A percentile compares a stretch with the other conserved stretches of the same genome.
phyloP scores from a whole-genome alignment of 2,888 invertebrate genomes.

The Gari tellinella region DNA sequence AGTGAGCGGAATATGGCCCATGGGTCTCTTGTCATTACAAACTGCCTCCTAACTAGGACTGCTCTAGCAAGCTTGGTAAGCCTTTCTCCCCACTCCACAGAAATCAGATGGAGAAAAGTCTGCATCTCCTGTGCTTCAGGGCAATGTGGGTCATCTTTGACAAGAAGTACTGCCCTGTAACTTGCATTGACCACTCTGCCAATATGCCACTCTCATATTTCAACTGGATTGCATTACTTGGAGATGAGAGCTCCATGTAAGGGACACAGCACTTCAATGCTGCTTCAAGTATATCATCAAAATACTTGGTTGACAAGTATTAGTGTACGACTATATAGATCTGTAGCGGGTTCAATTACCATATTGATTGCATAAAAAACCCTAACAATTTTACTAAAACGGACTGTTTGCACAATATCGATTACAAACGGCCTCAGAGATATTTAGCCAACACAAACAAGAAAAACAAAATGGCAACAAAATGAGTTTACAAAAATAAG shows the following conservation, averaged over 20 bases:
- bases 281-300: conserved; percentile 34
- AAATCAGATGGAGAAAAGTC: conserved; percentile 11
- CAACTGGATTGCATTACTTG: conserved; percentile 24
- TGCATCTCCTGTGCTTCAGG: conserved; percentile 15
- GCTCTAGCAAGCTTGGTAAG: conserved; percentile 16
- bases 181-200: conserved; percentile 9
- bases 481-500: too few relatives aligned
- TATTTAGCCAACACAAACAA: too few relatives aligned
- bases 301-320: conserved; percentile 26
- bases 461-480: too few relatives aligned
- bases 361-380: too few relatives aligned
- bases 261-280: conserved; percentile 23
- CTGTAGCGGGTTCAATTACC: too few relatives aligned
- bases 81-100: conserved; percentile 25
- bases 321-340: too few relatives aligned
- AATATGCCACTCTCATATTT: conserved; percentile 20
- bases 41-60: conserved; percentile 19
- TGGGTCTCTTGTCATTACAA: too few relatives aligned
- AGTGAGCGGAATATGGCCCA: too few relatives aligned
- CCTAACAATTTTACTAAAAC: too few relatives aligned
- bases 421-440: too few relatives aligned
- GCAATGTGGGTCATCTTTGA: conserved; percentile 21
- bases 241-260: conserved; percentile 31
- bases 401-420: too few relatives aligned
- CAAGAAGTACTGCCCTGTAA: conserved; percentile 25